Evolutionary conservation across 2,888 invertebrate species (phyloP).

Genomic region (Sphecodes monilicornis): DNA sequence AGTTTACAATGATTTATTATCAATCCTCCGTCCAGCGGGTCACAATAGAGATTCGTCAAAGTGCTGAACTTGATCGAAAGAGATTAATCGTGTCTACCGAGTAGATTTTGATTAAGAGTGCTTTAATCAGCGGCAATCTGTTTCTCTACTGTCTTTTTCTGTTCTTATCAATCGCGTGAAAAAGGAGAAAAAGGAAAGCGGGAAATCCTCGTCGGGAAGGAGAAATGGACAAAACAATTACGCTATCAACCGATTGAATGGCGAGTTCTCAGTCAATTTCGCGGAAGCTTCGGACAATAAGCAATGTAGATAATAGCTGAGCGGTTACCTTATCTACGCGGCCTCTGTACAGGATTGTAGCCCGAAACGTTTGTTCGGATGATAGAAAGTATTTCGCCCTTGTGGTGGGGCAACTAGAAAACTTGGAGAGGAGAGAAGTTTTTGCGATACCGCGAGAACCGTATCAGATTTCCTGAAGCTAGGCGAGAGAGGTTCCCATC

Average conservation of each 20-base stretch:
- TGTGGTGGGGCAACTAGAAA: constrained; percentile 42
- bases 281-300: constrained; percentile 60
- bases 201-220: background rate
- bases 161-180: background rate
- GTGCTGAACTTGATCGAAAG: constrained; percentile 48
- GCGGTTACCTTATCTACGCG: constrained; percentile 50
- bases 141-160: background rate
- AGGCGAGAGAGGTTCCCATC: constrained; percentile 59
- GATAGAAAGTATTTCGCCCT: constrained; percentile 66
- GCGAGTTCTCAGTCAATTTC: constrained; percentile 53
- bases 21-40: constrained; percentile 29
- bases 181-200: background rate
- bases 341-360: constrained; percentile 3
- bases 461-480: constrained; percentile 70
- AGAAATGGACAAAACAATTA: constrained; percentile 60
- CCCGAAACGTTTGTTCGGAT: constrained; percentile 51
- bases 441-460: constrained; percentile 70
- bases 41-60: constrained; percentile 44
- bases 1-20: constrained; percentile 63
- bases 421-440: constrained; percentile 63
- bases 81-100: constrained; percentile 54
- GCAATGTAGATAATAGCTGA: constrained; percentile 63
- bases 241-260: constrained; percentile 46
- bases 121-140: constrained; percentile 52
- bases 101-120: constrained; percentile 23